Base-by-base conservation (phyloP, 1,140 invertebrate genomes). In the Apis mellifera region DNA sequence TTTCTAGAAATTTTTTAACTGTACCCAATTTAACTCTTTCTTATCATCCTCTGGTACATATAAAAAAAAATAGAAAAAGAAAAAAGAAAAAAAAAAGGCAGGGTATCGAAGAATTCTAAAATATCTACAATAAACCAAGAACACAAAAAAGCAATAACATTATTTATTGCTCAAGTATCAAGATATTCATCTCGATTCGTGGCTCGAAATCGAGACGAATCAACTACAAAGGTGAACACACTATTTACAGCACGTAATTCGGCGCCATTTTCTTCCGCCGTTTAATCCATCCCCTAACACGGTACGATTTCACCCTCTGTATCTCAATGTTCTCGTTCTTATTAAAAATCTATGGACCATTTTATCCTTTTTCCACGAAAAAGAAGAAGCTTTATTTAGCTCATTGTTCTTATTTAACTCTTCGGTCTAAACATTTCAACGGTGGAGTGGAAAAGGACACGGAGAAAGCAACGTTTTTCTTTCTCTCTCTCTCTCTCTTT, bases 151-250 rank as follows among this genome's bases (percentile, higher is more conserved):
- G 2, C 17, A 42, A 42, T 42, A 74, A 74, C 7, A 21, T 12
- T 48, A 32, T 81, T 81, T 81, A 81, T 81, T 81, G 23, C 32
- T 65, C 60, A 26, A 26, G 70, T 21, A n/a, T 42, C 57, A 42
- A 42, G 32, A 78, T 62, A 17, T 68, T 74, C 32, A 65, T 50
- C 11, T 17, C 32, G 52, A 54, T 54, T 54, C 2, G 0, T 32
- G 32, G 32, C 32, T 32, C 13, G 52, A 42, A 42, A 42, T 42
- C 32, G 32, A 42, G 32, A 42, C 3, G 32, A 42, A 42, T 42
- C 4, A 54, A 54, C 32, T 60, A 78, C 76, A 69, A 69, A 78
- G n/a, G 17, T 21, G 42, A 50, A 57, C 23, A 76, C 50, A 17
- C 60, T 42, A 76, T 23, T 54, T n/a, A 65, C 48, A 65, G 23